phyloP scores from a whole-genome alignment of 2,113 vertebrate genomes.

The Nettapus auritus region DNA sequence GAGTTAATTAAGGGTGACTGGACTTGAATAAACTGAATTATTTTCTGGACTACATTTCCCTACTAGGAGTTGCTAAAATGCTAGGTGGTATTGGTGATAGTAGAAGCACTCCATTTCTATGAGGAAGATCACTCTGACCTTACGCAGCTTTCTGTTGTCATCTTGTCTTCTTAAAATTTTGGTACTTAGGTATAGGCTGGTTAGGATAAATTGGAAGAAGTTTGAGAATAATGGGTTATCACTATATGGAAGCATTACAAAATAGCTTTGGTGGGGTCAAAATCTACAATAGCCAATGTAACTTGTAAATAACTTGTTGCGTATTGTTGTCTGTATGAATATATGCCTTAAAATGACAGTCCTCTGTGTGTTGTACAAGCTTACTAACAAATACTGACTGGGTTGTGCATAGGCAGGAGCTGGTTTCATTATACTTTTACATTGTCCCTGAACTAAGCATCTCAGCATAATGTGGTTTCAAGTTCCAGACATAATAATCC shows the following conservation, averaged over 20 bases:
- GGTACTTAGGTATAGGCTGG: background rate
- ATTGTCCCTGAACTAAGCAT: constrained; percentile 74
- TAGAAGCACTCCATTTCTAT: background rate
- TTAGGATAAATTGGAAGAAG: background rate
- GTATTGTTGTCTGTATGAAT: background rate
- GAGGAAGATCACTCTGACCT: background rate
- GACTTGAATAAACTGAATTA: background rate
- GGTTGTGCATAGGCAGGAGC: background rate
- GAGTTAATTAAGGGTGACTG: background rate
- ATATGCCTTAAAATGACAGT: background rate
- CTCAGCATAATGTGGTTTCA: constrained; percentile 46
- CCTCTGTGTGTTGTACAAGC: background rate
- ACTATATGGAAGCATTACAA: background rate
- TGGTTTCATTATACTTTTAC: constrained; percentile 28
- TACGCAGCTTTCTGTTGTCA: background rate
- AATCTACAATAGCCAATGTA: background rate
- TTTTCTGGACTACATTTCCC: background rate
- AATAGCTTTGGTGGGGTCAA: background rate
- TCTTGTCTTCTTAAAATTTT: background rate
- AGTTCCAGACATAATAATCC: constrained; percentile 79
- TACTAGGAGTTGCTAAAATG: background rate
- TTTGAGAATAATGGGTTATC: background rate
- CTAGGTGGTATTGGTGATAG: too few species aligned
- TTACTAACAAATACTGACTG: background rate
- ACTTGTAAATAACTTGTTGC: background rate